Conservation (phyloP, 1,140 invertebrate species). For the Nautilus pompilius region DNA sequence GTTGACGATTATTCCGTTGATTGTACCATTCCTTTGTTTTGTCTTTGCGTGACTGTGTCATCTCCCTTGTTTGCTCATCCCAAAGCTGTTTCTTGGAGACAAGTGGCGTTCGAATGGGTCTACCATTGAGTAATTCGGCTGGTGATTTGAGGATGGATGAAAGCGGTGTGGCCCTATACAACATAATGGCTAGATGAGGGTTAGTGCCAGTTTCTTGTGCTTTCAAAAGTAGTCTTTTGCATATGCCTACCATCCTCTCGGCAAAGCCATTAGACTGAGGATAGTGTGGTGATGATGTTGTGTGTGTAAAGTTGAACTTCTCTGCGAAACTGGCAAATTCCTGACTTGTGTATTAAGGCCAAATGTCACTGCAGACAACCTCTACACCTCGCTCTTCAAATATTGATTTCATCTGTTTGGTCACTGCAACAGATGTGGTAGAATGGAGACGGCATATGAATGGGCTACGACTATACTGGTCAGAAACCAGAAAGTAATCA, state of each 20-base stretch:
- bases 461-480: too few species aligned
- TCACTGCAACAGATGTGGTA: too few species aligned
- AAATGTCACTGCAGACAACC: background rate
- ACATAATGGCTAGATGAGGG: slow-evolving; percentile 16
- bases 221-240: slow-evolving; percentile 14
- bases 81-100: background rate
- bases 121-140: background rate
- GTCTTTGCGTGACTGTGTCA: background rate
- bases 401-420: too few species aligned
- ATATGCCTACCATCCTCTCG: slow-evolving; percentile 15
- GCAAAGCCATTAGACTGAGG: slow-evolving; percentile 14
- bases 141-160: background rate
- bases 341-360: background rate
- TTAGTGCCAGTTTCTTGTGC: slow-evolving; percentile 9
- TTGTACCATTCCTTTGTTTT: too few species aligned
- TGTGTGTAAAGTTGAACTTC: too few species aligned
- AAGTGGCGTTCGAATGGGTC: background rate
- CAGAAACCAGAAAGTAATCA: slow-evolving; percentile 14
- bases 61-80: background rate
- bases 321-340: background rate
- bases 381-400: too few species aligned
- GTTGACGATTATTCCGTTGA: too few species aligned
- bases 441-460: too few species aligned
- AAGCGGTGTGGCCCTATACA: slow-evolving; percentile 14
- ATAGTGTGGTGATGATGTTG: slow-evolving; percentile 10